phyloP scores from a whole-genome alignment of 2,113 vertebrate genomes.

The Etheostoma spectabile region DNA sequence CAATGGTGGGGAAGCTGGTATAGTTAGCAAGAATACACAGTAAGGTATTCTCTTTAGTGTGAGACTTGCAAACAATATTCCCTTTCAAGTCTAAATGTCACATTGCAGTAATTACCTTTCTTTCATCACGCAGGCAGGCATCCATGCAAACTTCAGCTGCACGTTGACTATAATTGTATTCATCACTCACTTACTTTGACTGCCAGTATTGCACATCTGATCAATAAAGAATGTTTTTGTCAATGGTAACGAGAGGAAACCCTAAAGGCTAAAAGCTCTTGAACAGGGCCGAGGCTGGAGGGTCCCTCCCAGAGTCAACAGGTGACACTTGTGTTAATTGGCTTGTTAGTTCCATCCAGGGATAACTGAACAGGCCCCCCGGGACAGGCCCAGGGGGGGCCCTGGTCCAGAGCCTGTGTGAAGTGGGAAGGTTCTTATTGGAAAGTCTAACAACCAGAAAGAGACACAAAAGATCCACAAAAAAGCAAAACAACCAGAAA shows the following conservation, averaged over 20 bases:
- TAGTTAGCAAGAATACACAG: not conserved
- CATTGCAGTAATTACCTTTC: constrained; percentile 18
- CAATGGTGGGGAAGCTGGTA: not conserved
- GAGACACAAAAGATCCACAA: not conserved
- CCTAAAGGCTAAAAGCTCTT: not conserved
- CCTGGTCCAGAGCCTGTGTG: not conserved
- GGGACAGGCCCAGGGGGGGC: no score
- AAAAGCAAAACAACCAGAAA: not conserved
- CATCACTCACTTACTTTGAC: constrained; percentile 21
- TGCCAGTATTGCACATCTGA: constrained; percentile 21
- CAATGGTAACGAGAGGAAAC: constrained; percentile 1
- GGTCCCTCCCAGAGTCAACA: not conserved
- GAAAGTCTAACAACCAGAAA: not conserved
- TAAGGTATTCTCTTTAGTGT: not conserved
- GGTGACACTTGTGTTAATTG: not conserved
- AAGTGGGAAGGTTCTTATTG: not conserved
- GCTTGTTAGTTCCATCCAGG: not conserved
- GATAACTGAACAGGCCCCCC: not conserved
- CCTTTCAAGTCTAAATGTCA: constrained; percentile 1
- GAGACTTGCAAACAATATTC: constrained; percentile 8
- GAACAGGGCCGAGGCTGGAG: not conserved
- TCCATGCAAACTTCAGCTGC: not conserved
- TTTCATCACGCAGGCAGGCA: not conserved
- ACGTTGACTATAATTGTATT: not conserved
- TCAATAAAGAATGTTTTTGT: constrained; percentile 14